Conservation (phyloP, 1,140 invertebrate species). For the Drosophila serrata region DNA sequence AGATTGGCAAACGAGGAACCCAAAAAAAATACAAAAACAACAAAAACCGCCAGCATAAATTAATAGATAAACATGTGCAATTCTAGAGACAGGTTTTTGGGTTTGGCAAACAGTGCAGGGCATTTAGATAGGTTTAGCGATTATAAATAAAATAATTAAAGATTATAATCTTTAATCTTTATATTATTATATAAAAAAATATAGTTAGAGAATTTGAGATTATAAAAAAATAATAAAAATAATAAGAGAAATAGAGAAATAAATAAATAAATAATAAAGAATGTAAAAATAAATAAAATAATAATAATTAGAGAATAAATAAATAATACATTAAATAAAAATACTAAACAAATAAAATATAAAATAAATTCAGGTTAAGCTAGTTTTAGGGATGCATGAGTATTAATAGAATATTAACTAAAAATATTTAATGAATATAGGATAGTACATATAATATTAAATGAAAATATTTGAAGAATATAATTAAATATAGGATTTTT, state of each 20-base stretch:
- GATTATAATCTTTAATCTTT: no score
- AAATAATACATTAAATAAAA: not conserved
- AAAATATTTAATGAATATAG: not conserved
- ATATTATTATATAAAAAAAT: no score
- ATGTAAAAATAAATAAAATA: no score
- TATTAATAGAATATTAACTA: not conserved
- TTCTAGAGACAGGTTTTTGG: slow-evolving; percentile 34
- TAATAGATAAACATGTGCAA: slow-evolving; percentile 80
- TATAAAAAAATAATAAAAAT: no score
- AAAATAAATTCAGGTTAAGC: not conserved
- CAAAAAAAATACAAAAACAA: not conserved
- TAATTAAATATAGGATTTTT: not conserved
- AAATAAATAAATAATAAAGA: no score
- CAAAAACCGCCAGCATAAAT: slow-evolving; percentile 75
- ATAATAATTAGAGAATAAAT: not conserved
- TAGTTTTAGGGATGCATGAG: not conserved
- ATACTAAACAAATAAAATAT: not conserved
- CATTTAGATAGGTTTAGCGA: not conserved
- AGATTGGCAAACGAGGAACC: slow-evolving; percentile 57
- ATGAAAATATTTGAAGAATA: not conserved
- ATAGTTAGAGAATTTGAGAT: no score
- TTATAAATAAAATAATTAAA: not conserved
- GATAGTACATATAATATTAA: not conserved
- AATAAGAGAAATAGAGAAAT: no score
- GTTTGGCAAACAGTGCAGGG: slow-evolving; percentile 3